Percentiles rank a stretch among this genome's conserved stretches.
phyloP scores from a whole-genome alignment of 2,113 vertebrate genomes.

The Urocolius indicus region DNA sequence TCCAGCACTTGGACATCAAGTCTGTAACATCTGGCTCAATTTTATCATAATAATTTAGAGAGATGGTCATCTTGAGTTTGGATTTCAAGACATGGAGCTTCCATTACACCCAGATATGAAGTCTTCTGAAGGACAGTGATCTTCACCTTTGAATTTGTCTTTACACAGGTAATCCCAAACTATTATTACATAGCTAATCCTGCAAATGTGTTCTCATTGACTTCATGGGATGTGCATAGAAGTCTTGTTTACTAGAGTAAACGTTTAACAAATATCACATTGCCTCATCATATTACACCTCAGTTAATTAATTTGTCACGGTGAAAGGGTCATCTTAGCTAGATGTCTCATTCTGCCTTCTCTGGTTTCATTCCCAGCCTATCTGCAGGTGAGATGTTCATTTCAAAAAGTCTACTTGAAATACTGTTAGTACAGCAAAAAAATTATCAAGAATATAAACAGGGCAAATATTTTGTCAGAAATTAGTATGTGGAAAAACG shows the following conservation, averaged over 20 bases:
- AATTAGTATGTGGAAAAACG: slow-evolving; percentile 34
- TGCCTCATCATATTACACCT: background rate
- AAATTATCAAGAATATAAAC: slow-evolving; percentile 10
- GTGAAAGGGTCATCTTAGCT: background rate
- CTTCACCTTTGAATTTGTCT: background rate
- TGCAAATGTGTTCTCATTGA: background rate
- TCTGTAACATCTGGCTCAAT: background rate
- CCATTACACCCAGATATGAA: background rate
- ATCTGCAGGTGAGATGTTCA: background rate
- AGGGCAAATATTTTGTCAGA: slow-evolving; percentile 32
- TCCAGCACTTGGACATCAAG: background rate
- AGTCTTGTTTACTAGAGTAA: background rate
- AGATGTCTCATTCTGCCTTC: fast-evolving
- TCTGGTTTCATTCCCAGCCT: background rate
- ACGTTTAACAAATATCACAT: background rate
- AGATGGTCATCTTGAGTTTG: background rate
- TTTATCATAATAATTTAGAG: background rate
- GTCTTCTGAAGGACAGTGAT: background rate
- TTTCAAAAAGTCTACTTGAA: slow-evolving; percentile 44
- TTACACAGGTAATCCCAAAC: background rate
- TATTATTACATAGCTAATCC: background rate
- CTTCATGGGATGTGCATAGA: background rate
- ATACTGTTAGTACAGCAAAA: slow-evolving; percentile 3
- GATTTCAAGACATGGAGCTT: background rate
- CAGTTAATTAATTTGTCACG: background rate